Evolutionary conservation across 2,888 invertebrate species (phyloP), one percentile per base, ranked within the genome.

Genomic region (Rhagophthalmus giganteus): DNA sequence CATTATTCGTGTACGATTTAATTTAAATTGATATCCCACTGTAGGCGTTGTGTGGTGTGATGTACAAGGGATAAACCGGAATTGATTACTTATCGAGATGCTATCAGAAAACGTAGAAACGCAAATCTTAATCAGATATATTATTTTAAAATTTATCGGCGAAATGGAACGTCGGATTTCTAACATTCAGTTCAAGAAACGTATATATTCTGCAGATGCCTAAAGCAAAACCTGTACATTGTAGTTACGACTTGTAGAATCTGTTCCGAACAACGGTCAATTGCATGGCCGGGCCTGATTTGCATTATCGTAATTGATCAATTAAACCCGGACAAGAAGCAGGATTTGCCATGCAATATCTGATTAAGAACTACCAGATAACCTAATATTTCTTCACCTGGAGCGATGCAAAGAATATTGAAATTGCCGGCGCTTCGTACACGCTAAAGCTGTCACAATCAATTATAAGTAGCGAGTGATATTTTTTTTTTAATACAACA

Each of bases 301-400:
- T 51, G 51, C 55, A 51, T 55, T 55, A 47, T 46, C 50, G 55
- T 55, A 55, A 55, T 55, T 55, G 55, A 55, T 55, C 55, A 53
- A 53, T 53, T 53, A 41, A 46, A 47, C 11, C 27, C 34, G 31
- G 53, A 37, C 40, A 37, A 47, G 41, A 47, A 35, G 34, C 33
- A 24, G 26, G 42, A 28, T 42, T 46, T 12, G 42, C 41, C 20
- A 26, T 27, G 31, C 40, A 40, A 48, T 54, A 54, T 45, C 54
- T 50, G 50, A 50, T 50, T 37, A 27, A 44, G 24, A 15, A 50
- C 41, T 40, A 25, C 25, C 10, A 47, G 39, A 40, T 47, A 47
- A 33, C 33, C 14, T 15, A n/a, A 5, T 32, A 37, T 31, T 32
- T 38, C 31, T 32, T 24, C 30, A 46, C 25, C 24, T 25, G 16